Evolutionary conservation across 2,888 invertebrate species (phyloP), one percentile per base, ranked within the genome.

Genomic region (Tinea pellionella): DNA sequence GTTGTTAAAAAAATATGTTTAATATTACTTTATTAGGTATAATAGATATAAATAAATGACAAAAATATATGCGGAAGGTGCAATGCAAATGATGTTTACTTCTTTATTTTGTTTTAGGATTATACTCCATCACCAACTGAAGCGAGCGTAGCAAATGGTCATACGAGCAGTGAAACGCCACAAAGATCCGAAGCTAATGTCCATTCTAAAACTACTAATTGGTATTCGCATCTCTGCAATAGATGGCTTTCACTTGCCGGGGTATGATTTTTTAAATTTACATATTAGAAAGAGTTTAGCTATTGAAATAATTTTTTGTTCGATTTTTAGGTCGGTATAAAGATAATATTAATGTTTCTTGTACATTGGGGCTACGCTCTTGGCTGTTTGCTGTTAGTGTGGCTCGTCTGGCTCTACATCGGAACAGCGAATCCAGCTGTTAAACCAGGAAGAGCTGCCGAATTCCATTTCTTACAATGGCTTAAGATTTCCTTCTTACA

Each of bases 401-500:
- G 96, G 77, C 81, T 96, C 59, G 90, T 98, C 62, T 98, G 97
- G 94, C 90, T 96, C 71, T 98, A 98, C 82, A 96, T 98, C 64
- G 97, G 97, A 51, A 94, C 95, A 59, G 96, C 96, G 7, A 97
- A 96, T 85, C 98, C 98, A 8, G 97, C 97, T 3, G 96, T 97
- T 7, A 97, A 96, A 73, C 97, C 97, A 0, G 98, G 98, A 47
- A 88, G 94, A 29, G 94, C 95, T 0, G 91, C 93, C 0, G 95
- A 96, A 73, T 96, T 96, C 73, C 90, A 91, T 66, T 92, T 96
- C 69, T 91, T 94, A 68, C 89, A 90, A 59, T 96, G 94, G 95
- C 74, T 95, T 18, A 94, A 92, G 75, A 90, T 89, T 67, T 84
- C 91, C 1, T 83, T 94, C 64, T 87, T 94, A 59, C 90, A 92